Percentiles rank a stretch among this genome's conserved stretches.
These are phyloP conservation scores for Chiloscyllium plagiosum DNA, from an alignment of 2,113 vertebrate genomes.

Conservation along the genomic window DNA sequence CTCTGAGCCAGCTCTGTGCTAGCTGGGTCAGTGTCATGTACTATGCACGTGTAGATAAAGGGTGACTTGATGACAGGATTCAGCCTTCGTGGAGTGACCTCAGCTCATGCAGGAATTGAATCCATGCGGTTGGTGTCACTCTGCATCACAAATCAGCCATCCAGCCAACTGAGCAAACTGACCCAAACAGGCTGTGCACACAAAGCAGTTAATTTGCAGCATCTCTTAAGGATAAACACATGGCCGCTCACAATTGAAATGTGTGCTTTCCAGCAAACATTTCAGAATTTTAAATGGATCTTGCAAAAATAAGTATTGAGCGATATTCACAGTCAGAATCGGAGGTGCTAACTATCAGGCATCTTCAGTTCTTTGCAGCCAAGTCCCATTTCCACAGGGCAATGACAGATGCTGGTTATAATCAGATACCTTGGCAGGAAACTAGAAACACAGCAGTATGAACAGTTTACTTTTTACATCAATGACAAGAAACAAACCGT, in stretches of 20 bases:
- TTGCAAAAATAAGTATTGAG: background rate
- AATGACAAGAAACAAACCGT: background rate
- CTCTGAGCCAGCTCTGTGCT: too few relatives aligned
- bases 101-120: too few relatives aligned
- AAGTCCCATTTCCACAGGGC: background rate
- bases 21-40: too few relatives aligned
- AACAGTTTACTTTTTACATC: background rate
- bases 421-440: conserved; percentile 2
- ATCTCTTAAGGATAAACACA: background rate
- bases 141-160: too few relatives aligned
- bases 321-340: background rate
- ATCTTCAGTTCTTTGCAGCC: background rate
- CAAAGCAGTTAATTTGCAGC: background rate
- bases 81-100: too few relatives aligned
- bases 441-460: background rate
- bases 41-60: too few relatives aligned
- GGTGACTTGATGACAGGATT: too few relatives aligned
- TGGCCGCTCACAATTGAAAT: too few relatives aligned
- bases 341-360: background rate
- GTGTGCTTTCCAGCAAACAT: background rate
- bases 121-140: too few relatives aligned
- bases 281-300: background rate
- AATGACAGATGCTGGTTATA: conserved; percentile 1
- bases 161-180: too few relatives aligned
- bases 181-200: too few relatives aligned